phyloP scores from a whole-genome alignment of 2,113 vertebrate genomes.

The Dicrurus megarhynchus region DNA sequence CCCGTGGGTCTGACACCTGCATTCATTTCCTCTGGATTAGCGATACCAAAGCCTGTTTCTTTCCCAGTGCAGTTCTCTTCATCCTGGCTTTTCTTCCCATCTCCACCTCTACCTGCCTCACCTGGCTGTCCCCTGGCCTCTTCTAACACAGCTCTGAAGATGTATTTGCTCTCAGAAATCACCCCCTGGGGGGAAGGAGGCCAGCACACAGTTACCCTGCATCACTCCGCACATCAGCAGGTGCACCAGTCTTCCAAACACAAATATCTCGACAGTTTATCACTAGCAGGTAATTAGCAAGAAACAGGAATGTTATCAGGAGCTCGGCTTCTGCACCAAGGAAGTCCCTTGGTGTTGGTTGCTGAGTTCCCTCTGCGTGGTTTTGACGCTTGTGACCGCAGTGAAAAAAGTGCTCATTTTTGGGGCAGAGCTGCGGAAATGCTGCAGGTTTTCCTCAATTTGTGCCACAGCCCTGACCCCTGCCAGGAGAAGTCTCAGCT shows the following conservation, averaged over 20 bases:
- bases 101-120: neutral
- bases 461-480: neutral
- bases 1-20: neutral
- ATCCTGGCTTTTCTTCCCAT: neutral
- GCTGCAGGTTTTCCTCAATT: neutral
- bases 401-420: rapidly evolving
- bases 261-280: neutral
- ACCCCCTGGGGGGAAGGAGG: neutral
- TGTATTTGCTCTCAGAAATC: neutral
- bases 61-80: neutral
- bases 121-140: neutral
- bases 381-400: neutral
- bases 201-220: neutral
- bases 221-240: neutral
- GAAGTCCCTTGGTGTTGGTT: neutral
- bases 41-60: neutral
- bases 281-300: neutral
- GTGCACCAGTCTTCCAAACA: neutral
- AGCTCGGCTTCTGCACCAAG: neutral
- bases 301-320: neutral
- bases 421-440: neutral
- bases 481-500: neutral
- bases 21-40: neutral
- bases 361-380: neutral
- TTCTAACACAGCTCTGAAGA: neutral